Evolutionary conservation across 2,888 invertebrate genomes (phyloP).

Genomic region (Leptinotarsa peninsularis): DNA sequence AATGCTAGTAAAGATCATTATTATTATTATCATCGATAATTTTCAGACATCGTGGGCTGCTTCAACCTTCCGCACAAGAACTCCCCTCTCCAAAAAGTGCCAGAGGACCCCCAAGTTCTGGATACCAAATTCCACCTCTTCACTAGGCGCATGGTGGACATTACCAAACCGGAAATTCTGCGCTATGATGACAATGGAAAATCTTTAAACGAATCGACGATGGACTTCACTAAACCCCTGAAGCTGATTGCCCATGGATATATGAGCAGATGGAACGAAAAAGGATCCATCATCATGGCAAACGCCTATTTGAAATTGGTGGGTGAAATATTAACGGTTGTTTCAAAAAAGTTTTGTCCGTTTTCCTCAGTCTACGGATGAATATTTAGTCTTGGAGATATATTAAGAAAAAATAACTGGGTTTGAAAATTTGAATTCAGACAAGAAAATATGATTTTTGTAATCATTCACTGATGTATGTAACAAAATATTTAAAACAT

Average conservation of each 20-base stretch:
- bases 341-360: neutral
- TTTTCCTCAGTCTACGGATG: neutral
- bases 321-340: constrained; percentile 51
- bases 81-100: constrained; percentile 69
- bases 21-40: neutral
- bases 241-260: constrained; percentile 72
- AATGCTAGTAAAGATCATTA: neutral
- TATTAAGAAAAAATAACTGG: no score
- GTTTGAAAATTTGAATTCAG: no score
- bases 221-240: constrained; percentile 65
- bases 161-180: constrained; percentile 64
- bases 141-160: constrained; percentile 61
- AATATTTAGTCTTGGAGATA: no score
- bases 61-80: constrained; percentile 68
- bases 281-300: constrained; percentile 65
- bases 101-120: constrained; percentile 69
- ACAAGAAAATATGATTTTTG: no score
- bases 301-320: constrained; percentile 69
- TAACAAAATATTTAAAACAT: no score
- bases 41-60: constrained; percentile 71
- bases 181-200: constrained; percentile 67
- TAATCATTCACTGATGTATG: no score
- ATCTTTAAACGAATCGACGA: constrained; percentile 66
- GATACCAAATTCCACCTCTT: constrained; percentile 70
- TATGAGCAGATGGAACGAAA: constrained; percentile 70